phyloP scores from a whole-genome alignment of 1,140 invertebrate genomes.

The Meloidogyne exigua region DNA sequence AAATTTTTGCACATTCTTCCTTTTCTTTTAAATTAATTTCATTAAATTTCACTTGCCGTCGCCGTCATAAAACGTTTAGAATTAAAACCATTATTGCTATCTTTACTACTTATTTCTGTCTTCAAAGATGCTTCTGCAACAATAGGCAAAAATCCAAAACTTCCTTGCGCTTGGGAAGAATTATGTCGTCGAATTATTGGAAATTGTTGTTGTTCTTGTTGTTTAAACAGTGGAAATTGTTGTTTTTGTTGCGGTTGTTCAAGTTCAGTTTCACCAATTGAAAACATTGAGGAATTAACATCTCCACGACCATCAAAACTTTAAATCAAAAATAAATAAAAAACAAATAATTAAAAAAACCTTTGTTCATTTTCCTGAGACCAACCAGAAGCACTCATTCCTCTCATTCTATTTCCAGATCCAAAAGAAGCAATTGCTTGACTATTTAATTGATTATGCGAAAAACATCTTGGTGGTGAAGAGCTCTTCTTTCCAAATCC shows the following conservation, averaged over 20 bases:
- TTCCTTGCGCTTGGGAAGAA: constrained; percentile 9
- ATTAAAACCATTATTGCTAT: no score
- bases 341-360: neutral
- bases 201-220: neutral
- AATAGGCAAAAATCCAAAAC: neutral
- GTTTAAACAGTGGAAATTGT: neutral
- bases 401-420: neutral
- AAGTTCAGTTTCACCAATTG: constrained; percentile 8
- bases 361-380: neutral
- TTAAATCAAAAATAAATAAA: neutral
- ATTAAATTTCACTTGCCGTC: no score
- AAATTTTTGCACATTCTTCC: no score
- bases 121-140: neutral
- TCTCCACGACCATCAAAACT: neutral
- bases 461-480: constrained; percentile 14
- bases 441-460: constrained; percentile 17
- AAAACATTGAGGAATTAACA: constrained; percentile 10
- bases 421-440: neutral
- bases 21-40: no score
- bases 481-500: constrained; percentile 4
- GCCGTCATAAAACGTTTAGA: no score
- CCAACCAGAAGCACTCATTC: constrained; percentile 8
- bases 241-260: neutral
- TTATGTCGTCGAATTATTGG: constrained; percentile 26
- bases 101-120: neutral